Evolutionary conservation across 2,888 invertebrate genomes (phyloP).

Genomic region (Alentia gelatinosa): DNA sequence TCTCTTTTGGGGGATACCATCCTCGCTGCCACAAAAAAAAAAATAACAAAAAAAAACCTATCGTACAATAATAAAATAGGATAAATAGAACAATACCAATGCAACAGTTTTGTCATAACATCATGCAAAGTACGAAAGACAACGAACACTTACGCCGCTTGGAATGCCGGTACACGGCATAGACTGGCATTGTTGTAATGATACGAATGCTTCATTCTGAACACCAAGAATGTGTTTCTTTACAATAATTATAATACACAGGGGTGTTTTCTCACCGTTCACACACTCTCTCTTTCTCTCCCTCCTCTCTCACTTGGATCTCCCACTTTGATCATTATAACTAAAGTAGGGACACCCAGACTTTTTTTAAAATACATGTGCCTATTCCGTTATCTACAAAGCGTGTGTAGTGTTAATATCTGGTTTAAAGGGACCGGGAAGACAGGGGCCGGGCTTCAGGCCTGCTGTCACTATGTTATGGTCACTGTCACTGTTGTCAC

Average conservation of each 20-base stretch:
- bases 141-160: constrained; percentile 31
- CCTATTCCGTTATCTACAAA: not conserved
- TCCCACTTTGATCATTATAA: not conserved
- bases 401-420: not conserved
- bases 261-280: not conserved
- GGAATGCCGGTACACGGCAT: constrained; percentile 40
- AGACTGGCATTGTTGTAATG: constrained; percentile 41
- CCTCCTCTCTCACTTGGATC: not conserved
- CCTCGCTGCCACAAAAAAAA: not conserved
- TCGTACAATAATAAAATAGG: constrained; percentile 40
- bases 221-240: not conserved
- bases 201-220: not conserved
- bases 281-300: not conserved
- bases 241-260: constrained; percentile 27
- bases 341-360: no score
- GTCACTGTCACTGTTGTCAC: no score
- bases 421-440: no score
- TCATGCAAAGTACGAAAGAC: constrained; percentile 21
- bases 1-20: not conserved
- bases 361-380: constrained; percentile 1
- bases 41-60: not conserved
- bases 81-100: constrained; percentile 40
- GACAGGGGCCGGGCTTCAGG: no score
- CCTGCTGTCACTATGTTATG: no score
- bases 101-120: constrained; percentile 38